phyloP scores from a whole-genome alignment of 1,140 invertebrate genomes.

The Adelges cooleyi region DNA sequence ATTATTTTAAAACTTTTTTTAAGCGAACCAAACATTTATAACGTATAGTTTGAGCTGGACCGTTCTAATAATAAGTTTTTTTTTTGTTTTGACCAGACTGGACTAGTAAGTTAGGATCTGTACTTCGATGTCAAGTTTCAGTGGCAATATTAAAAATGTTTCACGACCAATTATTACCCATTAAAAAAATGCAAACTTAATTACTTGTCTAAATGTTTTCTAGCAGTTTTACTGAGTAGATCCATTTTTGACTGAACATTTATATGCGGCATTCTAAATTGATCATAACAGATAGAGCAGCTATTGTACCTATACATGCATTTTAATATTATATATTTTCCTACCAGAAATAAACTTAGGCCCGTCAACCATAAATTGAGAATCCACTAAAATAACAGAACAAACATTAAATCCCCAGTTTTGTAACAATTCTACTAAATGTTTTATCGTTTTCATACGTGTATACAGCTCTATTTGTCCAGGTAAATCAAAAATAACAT shows the following conservation, averaged over 20 bases:
- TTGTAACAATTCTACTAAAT: constrained; percentile 69
- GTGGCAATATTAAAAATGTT: too few relatives aligned
- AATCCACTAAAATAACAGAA: constrained; percentile 85
- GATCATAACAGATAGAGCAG: constrained; percentile 91
- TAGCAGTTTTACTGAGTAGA: constrained; percentile 68
- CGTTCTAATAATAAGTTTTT: too few relatives aligned
- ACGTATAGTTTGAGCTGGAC: too few relatives aligned
- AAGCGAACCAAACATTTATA: too few relatives aligned
- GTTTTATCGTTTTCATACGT: constrained; percentile 79
- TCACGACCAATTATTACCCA: too few relatives aligned
- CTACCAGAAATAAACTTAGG: constrained; percentile 85
- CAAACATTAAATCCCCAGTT: constrained; percentile 84
- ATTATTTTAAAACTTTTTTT: too few relatives aligned
- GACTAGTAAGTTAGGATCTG: too few relatives aligned
- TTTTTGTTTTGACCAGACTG: too few relatives aligned
- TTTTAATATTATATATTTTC: background rate
- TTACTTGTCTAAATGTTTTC: constrained; percentile 63
- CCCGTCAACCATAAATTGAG: constrained; percentile 93
- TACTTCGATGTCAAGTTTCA: too few relatives aligned
- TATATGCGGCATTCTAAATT: constrained; percentile 88
- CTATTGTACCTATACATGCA: constrained; percentile 50
- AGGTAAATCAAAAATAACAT: constrained; percentile 97
- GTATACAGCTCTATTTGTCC: constrained; percentile 98
- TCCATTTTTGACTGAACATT: constrained; percentile 96
- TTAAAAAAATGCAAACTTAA: too few relatives aligned